Evolutionary conservation across 2,113 vertebrate species (phyloP).

Genomic region (Dipodomys ordii): DNA sequence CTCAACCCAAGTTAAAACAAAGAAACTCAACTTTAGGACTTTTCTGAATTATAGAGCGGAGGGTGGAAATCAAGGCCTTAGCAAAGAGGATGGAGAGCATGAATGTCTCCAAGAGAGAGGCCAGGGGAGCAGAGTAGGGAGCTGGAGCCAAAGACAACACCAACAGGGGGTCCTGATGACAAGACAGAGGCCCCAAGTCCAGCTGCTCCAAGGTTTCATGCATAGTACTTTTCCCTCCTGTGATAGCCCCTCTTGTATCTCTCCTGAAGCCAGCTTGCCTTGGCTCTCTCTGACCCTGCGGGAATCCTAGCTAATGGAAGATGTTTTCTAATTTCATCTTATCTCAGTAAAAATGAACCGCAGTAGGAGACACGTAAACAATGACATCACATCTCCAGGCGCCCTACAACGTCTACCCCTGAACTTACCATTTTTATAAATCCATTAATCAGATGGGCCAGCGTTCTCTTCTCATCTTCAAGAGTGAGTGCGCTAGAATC

Average conservation of each 20-base stretch:
- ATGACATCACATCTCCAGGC: constrained; percentile 53
- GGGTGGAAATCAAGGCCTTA: background rate
- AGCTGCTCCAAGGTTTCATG: background rate
- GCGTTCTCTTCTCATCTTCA: constrained; percentile 95
- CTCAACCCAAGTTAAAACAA: background rate
- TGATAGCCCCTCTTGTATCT: background rate
- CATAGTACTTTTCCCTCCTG: background rate
- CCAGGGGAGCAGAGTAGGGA: no score
- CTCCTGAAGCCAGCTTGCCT: constrained; percentile 33
- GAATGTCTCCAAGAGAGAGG: background rate
- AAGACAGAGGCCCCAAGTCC: accelerated
- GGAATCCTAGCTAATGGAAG: constrained; percentile 41
- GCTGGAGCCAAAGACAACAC: background rate
- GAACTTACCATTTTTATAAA: constrained; percentile 96
- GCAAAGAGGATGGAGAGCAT: background rate
- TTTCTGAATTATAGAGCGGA: background rate
- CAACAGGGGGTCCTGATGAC: background rate
- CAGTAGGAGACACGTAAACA: constrained; percentile 59
- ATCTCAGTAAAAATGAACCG: constrained; percentile 64
- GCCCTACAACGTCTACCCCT: background rate
- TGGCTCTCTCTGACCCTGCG: constrained; percentile 43
- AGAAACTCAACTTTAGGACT: background rate
- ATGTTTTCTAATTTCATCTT: constrained; percentile 69
- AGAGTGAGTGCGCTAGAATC: constrained; percentile 94
- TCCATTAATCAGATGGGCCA: constrained; percentile 94